These are phyloP conservation scores for Amphiura filiformis DNA, from an alignment of 35 echinoderm and acorn worm genomes.

Conservation along the genomic window DNA sequence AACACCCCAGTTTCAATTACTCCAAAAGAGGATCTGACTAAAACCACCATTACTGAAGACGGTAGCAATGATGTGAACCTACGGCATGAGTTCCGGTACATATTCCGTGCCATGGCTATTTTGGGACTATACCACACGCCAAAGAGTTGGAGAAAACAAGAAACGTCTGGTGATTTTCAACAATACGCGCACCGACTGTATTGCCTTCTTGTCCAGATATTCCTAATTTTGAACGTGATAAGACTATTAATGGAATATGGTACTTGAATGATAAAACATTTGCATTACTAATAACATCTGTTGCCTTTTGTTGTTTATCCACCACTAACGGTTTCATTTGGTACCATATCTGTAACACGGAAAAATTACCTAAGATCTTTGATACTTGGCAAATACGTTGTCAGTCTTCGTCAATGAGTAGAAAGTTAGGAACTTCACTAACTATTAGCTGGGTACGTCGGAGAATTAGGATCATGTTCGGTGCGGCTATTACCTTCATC, in stretches of 20 bases:
- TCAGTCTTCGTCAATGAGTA: background rate
- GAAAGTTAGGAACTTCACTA: background rate
- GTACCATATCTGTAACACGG: background rate
- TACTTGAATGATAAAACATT: background rate
- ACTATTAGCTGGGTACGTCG: background rate
- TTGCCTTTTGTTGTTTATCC: background rate
- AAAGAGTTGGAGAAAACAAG: background rate
- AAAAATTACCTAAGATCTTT: background rate
- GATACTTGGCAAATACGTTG: background rate
- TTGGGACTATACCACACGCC: background rate
- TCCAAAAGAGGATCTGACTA: no score
- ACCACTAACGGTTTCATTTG: background rate
- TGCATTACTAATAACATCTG: background rate
- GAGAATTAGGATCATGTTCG: background rate
- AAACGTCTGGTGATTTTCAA: background rate
- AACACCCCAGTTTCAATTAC: no score
- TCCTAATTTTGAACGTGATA: background rate
- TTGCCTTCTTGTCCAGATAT: background rate
- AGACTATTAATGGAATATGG: background rate
- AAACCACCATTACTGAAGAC: no score
- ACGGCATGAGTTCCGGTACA: background rate
- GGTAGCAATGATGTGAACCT: no score
- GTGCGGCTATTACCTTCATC: background rate
- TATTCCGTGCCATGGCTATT: background rate
- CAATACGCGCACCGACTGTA: background rate